A percentile compares a stretch with the other conserved stretches of the same genome.
Conservation (phyloP, 2,797 vertebrate species). For the Oophaga sylvatica region DNA sequence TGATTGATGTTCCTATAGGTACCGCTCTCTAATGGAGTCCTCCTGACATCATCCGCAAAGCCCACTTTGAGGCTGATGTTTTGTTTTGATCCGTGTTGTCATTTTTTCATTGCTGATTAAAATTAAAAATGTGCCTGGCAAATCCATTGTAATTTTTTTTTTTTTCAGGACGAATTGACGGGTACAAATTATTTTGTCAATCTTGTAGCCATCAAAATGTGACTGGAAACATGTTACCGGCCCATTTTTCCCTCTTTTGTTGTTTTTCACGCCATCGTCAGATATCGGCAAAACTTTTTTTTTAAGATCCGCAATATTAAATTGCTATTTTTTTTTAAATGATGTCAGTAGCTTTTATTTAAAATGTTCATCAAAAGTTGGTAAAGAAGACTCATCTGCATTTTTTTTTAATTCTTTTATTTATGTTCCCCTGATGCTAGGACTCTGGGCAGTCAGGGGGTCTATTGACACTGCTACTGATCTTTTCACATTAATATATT, state of each 20-base stretch:
- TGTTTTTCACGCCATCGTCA: constrained; percentile 69
- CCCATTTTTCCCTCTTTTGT: constrained; percentile 70
- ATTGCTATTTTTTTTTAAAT: background rate
- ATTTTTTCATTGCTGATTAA: constrained; percentile 99
- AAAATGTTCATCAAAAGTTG: background rate
- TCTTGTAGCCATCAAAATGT: constrained; percentile 81
- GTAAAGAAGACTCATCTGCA: no score
- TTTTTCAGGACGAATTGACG: constrained; percentile 85
- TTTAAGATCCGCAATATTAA: background rate
- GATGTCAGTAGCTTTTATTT: background rate
- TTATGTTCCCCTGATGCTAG: background rate
- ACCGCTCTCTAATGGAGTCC: constrained; percentile 85
- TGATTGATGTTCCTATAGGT: constrained; percentile 96
- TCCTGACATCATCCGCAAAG: constrained; percentile 91
- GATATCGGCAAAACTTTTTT: constrained; percentile 74
- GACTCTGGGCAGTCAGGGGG: background rate
- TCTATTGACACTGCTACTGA: background rate
- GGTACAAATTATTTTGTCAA: constrained; percentile 98
- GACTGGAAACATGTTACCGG: constrained; percentile 79
- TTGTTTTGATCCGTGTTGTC: constrained; percentile 99
- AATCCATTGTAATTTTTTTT: constrained; percentile 81
- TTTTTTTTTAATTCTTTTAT: no score
- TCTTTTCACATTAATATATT: background rate
- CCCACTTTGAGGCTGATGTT: constrained; percentile 93
- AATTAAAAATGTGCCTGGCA: constrained; percentile 90